Conservation (phyloP, 2,113 vertebrate species). For the Thinocorus orbignyianus region DNA sequence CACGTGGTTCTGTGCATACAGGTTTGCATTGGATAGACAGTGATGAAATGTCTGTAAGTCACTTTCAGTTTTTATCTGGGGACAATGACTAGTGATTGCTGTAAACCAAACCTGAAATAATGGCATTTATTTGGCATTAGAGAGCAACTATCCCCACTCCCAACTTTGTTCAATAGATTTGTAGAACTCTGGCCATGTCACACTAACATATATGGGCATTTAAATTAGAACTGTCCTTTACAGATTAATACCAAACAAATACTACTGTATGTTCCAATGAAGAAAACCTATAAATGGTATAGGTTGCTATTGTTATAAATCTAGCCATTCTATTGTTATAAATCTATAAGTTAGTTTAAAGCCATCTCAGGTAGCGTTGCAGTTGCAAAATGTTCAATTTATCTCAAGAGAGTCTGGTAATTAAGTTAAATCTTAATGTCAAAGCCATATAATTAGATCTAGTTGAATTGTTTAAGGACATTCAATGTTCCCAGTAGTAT, state of each 20-base stretch:
- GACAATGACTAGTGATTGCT: neutral
- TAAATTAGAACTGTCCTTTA: neutral
- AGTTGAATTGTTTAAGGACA: neutral
- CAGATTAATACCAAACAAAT: neutral
- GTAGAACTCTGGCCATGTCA: rapidly evolving
- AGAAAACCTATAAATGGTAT: neutral
- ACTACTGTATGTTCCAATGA: neutral
- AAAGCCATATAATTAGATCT: neutral
- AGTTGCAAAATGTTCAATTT: neutral
- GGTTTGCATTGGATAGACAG: neutral
- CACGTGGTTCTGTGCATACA: neutral
- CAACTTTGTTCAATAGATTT: neutral
- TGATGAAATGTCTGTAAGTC: neutral
- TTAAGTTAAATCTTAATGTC: neutral
- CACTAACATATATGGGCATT: neutral
- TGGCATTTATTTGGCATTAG: neutral
- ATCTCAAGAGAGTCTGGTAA: neutral
- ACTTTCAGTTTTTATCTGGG: neutral
- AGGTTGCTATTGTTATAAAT: neutral
- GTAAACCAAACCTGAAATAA: neutral
- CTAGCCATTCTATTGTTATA: neutral
- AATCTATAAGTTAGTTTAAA: neutral
- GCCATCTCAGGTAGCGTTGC: neutral
- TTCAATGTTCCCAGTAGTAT: neutral
- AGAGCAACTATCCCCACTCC: neutral